Base-by-base conservation (phyloP, 1,140 invertebrate genomes). In the Papilio polytes region DNA sequence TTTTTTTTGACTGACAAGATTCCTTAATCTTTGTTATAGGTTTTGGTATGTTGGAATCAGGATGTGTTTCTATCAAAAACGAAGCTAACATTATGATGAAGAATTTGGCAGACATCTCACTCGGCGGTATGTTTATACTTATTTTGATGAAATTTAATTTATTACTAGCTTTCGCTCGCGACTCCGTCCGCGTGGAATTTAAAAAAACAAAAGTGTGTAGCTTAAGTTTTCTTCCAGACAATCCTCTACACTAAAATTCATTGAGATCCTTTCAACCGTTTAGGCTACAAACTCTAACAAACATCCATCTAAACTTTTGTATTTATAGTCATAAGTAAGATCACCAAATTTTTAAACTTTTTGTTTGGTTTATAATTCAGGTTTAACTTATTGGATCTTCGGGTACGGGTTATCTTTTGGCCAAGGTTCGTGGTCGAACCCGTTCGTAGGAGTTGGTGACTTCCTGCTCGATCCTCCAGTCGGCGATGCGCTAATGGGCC, bases 31-130 rank as follows among this genome's bases (percentile, higher is more conserved):
- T 86, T 86, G 82, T 92, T 91, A 18, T 81, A 98, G 98, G 98
- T 74, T 99, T 99, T 88, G 98, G 98, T 8, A 97, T 99, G 96
- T 90, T 99, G 78, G 98, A 99, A 91, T 98, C 98, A 1, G 98
- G 98, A 8, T 98, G 98, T 85, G 98, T 99, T 0, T 98, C 98
- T 1, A 96, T 98, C 44, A 99, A 99, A 94, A 99, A 99, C 88
- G 98, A 99, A 96, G 98, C 98, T 0, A 99, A 99, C 87, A 99
- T 99, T n/a, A 99, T 99, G 98, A 98, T 99, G 97, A 99, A 99
- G 92, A 99, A 99, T 88, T 97, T 98, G 0, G 98, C 98, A 1
- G 98, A 99, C 85, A 98, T 99, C 78, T 97, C 98, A 12, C 96
- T 99, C 3, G 98, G 98, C 18, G 98, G 96, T 96, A 85, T 93